Base-by-base conservation (phyloP, 2,888 invertebrate genomes). In the Drosophila cognata region DNA sequence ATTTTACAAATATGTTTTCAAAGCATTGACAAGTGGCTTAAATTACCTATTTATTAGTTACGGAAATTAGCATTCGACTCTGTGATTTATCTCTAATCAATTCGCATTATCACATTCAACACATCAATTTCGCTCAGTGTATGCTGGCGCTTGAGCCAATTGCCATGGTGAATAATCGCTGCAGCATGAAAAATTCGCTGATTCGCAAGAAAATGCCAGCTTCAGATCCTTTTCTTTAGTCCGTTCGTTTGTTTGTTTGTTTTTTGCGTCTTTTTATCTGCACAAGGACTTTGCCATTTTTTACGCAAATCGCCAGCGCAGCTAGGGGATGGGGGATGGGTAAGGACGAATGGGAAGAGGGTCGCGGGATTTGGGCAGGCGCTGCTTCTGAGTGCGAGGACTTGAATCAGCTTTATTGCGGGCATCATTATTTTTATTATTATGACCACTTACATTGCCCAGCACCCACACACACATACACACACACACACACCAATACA, bases 381-480 rank as follows among this genome's bases (percentile, higher is more conserved):
- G 25, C 16, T 25, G 46, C 16, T 25, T 46, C 62, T 67, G 77
- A 77, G 69, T 66, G 74, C 79, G 72, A 77, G 82, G 83, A 89
- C 91, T 91, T 91, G 89, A 92, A 92, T 91, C 92, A 92, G 89
- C 91, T 92, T 92, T 92, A 92, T 92, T 92, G 92, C 91, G 78
- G 82, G 83, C 91, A 91, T 92, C 92, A 91, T 92, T 92, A 92
- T 91, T 92, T 92, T 92, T 92, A 92, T 92, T 92, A 92, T 92
- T 92, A 92, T 92, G 90, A 80, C 89, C 88, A 89, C 91, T 90
- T 88, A 88, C 89, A 87, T 81, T 82, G 80, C 75, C 74, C 81
- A 69, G 72, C 81, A 71, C 80, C 73, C 88, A 79, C 81, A 58
- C 74, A 43, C 35, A 33, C 41, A 21, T 48, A 57, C 55, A 55